Base-by-base conservation (phyloP, 1,140 invertebrate genomes). In the Lordiphosa mommai region DNA sequence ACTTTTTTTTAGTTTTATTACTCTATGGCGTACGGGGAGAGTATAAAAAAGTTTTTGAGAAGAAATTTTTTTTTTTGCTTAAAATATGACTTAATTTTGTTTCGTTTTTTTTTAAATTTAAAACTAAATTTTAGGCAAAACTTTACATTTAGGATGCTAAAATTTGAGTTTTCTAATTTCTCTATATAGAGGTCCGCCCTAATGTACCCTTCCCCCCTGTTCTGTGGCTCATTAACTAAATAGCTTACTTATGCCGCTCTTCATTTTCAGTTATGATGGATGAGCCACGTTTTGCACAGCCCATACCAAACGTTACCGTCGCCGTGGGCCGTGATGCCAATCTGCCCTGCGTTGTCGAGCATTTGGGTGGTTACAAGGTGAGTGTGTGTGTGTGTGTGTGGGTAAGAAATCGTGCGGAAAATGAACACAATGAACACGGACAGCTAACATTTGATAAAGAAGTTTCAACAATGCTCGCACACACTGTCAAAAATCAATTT, bases 221-320 rank as follows among this genome's bases (percentile, higher is more conserved):
- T 20, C 20, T 20, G 20, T 41, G 13, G 63, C 63, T 67, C 63
- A 71, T 66, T 67, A 66, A 49, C 46, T 49, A 20, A 30, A 23
- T 9, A 43, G 5, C 16, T 43, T 30, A 49, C 71, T 80, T 59
- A 79, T 72, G 27, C n/a, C 17, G 23, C 68, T 70, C 46, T 63
- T 52, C 59, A 65, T 76, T 84, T 33, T 13, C 91, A 96, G 95
- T 94, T 50, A 90, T 96, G 77, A 94, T 94, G 49, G 94, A 95
- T 76, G 94, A 93, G 68, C 95, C 95, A 7, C 92, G 93, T 67
- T 96, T 97, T 84, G 93, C 94, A 12, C 95, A 96, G 88, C 94
- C 95, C 13, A 96, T 96, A 79, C 95, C 95, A 47, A 96, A 96
- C 88, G 94, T 95, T 57, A 97, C 95, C 2, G 95, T 96, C 40